Evolutionary conservation across 2,113 vertebrate species (phyloP).

Genomic region (Grus americana): DNA sequence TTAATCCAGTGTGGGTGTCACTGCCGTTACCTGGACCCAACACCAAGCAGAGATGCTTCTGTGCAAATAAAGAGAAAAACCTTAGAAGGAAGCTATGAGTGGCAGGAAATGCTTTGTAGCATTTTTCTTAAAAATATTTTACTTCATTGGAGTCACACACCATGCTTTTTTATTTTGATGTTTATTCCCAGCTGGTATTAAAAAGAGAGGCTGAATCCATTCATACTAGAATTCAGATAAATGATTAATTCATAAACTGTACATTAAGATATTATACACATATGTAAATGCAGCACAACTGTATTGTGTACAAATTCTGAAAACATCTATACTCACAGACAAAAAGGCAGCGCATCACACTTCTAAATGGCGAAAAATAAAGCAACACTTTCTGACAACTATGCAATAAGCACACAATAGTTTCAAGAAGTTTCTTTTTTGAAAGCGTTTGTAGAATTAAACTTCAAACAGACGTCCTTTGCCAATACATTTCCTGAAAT

Average conservation of each 20-base stretch:
- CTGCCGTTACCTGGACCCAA: background rate
- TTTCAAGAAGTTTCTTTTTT: background rate
- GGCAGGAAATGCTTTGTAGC: background rate
- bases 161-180: background rate
- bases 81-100: background rate
- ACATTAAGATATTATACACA: background rate
- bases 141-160: background rate
- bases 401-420: background rate
- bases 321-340: background rate
- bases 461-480: background rate
- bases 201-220: background rate
- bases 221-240: background rate
- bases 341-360: background rate
- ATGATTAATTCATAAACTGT: background rate
- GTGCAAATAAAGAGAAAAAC: background rate
- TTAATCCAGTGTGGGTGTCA: background rate
- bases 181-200: background rate
- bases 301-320: background rate
- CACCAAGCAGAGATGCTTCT: background rate
- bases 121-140: background rate
- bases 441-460: background rate
- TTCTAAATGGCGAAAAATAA: background rate
- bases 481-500: background rate
- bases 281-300: background rate
- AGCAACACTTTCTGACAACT: background rate